Percentiles rank a stretch among this genome's conserved stretches.
These are phyloP conservation scores for Syndactyla subalaris DNA, from an alignment of 2,797 vertebrate species.

Conservation along the genomic window DNA sequence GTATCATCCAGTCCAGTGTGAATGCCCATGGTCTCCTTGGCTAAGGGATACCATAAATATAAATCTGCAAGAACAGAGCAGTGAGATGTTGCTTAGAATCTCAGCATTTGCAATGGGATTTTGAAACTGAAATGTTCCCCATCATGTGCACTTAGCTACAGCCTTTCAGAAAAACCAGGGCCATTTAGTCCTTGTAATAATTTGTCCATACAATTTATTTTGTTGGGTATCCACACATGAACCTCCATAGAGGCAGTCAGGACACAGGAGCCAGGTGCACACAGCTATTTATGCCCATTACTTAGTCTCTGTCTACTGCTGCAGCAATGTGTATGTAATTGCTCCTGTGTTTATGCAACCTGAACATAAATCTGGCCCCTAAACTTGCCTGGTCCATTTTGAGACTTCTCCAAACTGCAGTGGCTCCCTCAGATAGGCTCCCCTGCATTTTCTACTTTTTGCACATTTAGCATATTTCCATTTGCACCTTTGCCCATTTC, in stretches of 20 bases:
- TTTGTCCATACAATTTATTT: neutral
- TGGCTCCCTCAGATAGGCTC: neutral
- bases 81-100: neutral
- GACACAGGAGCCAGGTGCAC: neutral
- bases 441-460: neutral
- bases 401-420: neutral
- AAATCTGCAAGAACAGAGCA: neutral
- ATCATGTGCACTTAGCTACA: neutral
- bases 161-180: neutral
- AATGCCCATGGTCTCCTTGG: neutral
- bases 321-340: neutral
- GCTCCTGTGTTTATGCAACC: neutral
- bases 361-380: neutral
- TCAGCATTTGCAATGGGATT: neutral
- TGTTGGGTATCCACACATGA: neutral
- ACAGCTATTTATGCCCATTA: neutral
- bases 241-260: neutral
- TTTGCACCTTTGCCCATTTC: neutral
- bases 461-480: neutral
- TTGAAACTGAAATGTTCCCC: neutral
- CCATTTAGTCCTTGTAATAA: neutral
- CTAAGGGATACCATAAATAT: neutral
- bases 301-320: neutral
- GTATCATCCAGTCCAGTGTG: neutral
- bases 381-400: neutral